Base-by-base conservation (phyloP, 2,888 invertebrate species). In the Galerucella pusilla region DNA sequence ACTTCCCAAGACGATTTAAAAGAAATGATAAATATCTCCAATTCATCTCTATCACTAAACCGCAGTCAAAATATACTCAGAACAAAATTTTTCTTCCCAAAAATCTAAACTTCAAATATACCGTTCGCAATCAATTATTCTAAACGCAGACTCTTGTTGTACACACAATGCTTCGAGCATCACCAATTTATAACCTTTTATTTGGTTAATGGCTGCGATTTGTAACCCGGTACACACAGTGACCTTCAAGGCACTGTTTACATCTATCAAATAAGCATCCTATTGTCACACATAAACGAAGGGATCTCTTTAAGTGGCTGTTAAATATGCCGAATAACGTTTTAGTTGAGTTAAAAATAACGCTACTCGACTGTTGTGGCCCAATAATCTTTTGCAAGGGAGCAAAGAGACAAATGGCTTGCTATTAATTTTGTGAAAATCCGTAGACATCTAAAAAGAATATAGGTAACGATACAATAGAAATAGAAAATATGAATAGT, bases 151-250 rank as follows among this genome's bases (percentile, higher is more conserved):
- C 75, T 77, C 76, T 79, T 78, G 77, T 79, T 68, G 65, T 67
- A 73, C 80, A 81, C 80, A 81, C 80, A 82, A 81, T 72, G 78
- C 78, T 71, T 80, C 80, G 81, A 87, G 86, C 85, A 86, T 85
- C 83, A 80, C 84, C 86, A 85, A 88, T 88, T 87, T 88, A 87
- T 88, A 83, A 85, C 84, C 87, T 85, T 86, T 86, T 86, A 86
- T 86, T 85, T 75, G 82, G 83, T 83, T 66, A 85, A 86, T 83
- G 85, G 84, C 84, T 84, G 82, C 86, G 83, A 87, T 87, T 86
- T 86, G 86, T 87, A 84, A 85, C 81, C 82, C 82, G 78, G 64
- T 70, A 63, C 75, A 83, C 82, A 80, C 82, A 78, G 82, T 80
- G 83, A 81, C 83, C 83, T 82, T 82, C 79, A 59, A 74, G 69